A percentile compares a stretch with the other conserved stretches of the same genome.
Conservation (phyloP, 2,797 vertebrate genomes). For the Mastacembelus armatus region DNA sequence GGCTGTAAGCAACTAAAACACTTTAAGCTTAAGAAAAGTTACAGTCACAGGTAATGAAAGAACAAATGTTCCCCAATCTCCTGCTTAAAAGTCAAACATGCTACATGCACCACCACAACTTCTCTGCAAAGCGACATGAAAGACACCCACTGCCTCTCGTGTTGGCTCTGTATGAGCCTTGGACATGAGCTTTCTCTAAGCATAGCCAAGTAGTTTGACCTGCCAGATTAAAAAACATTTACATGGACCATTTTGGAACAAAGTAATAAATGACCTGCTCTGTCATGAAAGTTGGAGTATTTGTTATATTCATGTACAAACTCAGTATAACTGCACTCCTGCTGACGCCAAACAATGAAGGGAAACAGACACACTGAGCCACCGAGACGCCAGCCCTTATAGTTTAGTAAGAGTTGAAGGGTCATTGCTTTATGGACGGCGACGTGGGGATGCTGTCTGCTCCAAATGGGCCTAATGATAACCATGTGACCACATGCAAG, state of each 20-base stretch:
- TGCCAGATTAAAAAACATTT: neutral
- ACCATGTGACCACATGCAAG: constrained; percentile 38
- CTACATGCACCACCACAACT: neutral
- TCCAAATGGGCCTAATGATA: constrained; percentile 38
- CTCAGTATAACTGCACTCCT: neutral
- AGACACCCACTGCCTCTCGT: neutral
- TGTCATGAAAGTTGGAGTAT: neutral
- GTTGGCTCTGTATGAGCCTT: too few relatives aligned
- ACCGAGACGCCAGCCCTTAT: constrained; percentile 19
- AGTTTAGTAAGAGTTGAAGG: constrained; percentile 44
- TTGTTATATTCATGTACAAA: constrained; percentile 9
- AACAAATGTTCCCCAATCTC: too few relatives aligned
- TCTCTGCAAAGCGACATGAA: neutral
- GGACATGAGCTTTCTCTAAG: too few relatives aligned
- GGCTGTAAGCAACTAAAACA: too few relatives aligned
- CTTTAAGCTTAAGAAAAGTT: too few relatives aligned
- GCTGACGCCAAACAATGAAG: neutral
- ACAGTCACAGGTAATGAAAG: too few relatives aligned
- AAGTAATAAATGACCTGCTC: neutral
- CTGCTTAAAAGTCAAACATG: too few relatives aligned
- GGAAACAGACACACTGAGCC: constrained; percentile 19
- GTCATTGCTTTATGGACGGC: constrained; percentile 43
- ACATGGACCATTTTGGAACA: neutral
- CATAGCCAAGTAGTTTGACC: neutral
- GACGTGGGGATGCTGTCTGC: constrained; percentile 10